Conservation (phyloP, 2,888 invertebrate genomes). For the Drosophila borealis region DNA sequence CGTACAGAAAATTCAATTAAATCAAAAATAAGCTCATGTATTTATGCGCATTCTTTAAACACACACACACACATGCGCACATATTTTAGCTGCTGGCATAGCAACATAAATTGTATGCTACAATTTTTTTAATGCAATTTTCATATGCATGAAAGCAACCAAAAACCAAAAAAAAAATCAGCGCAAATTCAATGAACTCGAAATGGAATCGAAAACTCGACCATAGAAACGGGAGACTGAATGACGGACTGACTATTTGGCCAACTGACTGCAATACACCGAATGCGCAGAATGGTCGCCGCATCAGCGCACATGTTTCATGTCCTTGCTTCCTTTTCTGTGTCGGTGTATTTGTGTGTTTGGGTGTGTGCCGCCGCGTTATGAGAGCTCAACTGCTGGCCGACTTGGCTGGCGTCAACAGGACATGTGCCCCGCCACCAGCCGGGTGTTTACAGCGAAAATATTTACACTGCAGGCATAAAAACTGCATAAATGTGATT, state of each 20-base stretch:
- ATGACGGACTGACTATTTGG: conserved; percentile 15
- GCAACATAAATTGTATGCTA: conserved; percentile 66
- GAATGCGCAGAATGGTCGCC: conserved; percentile 29
- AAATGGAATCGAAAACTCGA: conserved; percentile 67
- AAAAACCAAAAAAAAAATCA: conserved; percentile 65
- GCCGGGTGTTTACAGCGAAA: conserved; percentile 67
- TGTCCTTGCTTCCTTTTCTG: conserved; percentile 24
- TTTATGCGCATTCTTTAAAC: conserved; percentile 65
- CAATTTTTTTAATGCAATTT: conserved; percentile 67
- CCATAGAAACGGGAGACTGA: conserved; percentile 22
- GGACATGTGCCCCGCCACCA: conserved; percentile 28
- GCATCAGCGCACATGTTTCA: conserved; percentile 16
- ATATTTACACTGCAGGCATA: conserved; percentile 81
- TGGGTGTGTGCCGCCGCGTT: conserved; percentile 17
- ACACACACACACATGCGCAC: conserved; percentile 22
- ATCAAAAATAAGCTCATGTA: conserved; percentile 63
- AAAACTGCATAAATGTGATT: conserved; percentile 81
- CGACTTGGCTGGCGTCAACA: conserved; percentile 27
- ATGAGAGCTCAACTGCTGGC: conserved; percentile 31
- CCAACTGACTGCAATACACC: conserved; percentile 26
- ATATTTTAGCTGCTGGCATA: conserved; percentile 40
- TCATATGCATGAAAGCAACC: conserved; percentile 52
- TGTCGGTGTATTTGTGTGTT: conserved; percentile 9
- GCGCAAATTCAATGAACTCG: conserved; percentile 80
- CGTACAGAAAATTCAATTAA: conserved; percentile 67